Evolutionary conservation across 2,797 vertebrate species (phyloP).

Genomic region (Orestias chungarensis): DNA sequence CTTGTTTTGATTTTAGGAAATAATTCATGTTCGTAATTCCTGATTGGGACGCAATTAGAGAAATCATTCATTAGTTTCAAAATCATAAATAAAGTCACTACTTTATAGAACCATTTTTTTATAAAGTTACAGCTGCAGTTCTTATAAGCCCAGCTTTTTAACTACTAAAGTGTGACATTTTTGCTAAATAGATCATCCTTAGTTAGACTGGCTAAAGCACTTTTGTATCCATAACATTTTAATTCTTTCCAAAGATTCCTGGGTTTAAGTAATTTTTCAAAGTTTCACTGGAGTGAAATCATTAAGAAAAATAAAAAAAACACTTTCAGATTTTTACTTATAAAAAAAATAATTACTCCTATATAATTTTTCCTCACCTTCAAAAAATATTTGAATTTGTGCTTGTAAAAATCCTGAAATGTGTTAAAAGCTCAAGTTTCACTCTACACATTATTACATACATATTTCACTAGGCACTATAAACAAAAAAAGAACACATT

Average conservation of each 20-base stretch:
- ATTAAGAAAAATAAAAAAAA: too few species aligned
- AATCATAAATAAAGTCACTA: background rate
- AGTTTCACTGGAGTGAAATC: background rate
- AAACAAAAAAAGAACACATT: background rate
- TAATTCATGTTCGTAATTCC: background rate
- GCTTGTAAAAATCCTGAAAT: background rate
- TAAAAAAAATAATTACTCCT: too few species aligned
- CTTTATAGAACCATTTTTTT: background rate
- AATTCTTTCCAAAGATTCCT: background rate
- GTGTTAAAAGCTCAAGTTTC: background rate
- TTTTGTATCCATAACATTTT: background rate
- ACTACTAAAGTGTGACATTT: background rate
- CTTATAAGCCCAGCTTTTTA: background rate
- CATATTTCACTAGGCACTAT: too few species aligned
- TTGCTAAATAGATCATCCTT: background rate
- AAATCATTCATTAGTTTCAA: background rate
- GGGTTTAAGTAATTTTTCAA: background rate
- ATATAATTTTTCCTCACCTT: background rate
- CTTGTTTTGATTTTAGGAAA: background rate
- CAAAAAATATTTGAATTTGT: background rate
- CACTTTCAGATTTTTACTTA: too few species aligned
- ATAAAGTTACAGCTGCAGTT: background rate
- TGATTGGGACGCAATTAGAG: background rate
- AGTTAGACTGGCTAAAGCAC: background rate
- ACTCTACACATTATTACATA: too few species aligned